Evolutionary conservation across 2,113 vertebrate genomes (phyloP).

Genomic region (Paracanthobrama guichenoti): DNA sequence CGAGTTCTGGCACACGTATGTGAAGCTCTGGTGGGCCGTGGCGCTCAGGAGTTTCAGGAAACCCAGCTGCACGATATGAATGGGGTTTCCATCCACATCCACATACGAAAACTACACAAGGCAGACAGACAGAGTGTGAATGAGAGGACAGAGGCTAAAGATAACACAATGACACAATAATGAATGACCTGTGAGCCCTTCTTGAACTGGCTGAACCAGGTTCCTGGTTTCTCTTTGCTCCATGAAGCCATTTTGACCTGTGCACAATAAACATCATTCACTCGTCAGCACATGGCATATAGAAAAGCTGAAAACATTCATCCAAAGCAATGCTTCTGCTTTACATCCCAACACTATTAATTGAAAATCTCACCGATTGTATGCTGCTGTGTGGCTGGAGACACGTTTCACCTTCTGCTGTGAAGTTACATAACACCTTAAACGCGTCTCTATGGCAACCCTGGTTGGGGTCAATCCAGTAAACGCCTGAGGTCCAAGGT

Average conservation of each 20-base stretch:
- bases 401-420: conserved; percentile 91
- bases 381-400: conserved; percentile 94
- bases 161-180: conserved; percentile 21
- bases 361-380: conserved; percentile 84
- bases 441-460: conserved; percentile 95
- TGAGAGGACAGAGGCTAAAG: background rate
- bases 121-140: background rate
- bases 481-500: conserved; percentile 81
- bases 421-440: conserved; percentile 98
- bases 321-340: too few relatives aligned
- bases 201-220: conserved; percentile 97
- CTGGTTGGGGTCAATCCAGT: conserved; percentile 98
- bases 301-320: too few relatives aligned
- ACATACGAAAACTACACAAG: conserved; percentile 82
- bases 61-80: conserved; percentile 92
- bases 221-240: conserved; percentile 90
- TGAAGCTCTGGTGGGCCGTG: conserved; percentile 90
- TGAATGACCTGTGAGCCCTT: conserved; percentile 86
- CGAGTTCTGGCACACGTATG: conserved; percentile 92
- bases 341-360: background rate
- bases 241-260: conserved; percentile 95
- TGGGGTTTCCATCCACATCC: conserved; percentile 82
- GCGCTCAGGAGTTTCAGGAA: conserved; percentile 94
- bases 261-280: conserved; percentile 58
- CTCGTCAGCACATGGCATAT: background rate